Base-by-base conservation (phyloP, 2,888 invertebrate genomes). In the Andrena camellia region DNA sequence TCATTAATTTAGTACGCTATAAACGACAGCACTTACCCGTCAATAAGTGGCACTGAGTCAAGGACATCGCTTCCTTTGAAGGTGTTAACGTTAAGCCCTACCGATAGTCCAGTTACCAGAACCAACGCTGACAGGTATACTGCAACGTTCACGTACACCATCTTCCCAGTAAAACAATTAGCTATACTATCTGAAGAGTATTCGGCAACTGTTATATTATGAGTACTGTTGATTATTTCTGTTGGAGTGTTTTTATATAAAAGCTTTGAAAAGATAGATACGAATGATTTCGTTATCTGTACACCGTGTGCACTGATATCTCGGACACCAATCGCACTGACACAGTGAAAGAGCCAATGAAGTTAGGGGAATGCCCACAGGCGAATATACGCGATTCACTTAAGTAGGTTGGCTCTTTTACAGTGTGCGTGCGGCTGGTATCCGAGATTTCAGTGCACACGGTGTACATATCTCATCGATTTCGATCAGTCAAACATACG, bases 41-140 rank as follows among this genome's bases (percentile, higher is more conserved):
- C 94, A 35, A 94, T 91, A 42, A 94, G 87, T 7, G 94, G 94
- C 7, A 88, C 89, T 31, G 89, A 86, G 68, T 90, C 89, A 2
- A 94, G 89, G 5, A 91, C 93, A 54, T 92, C 90, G 42, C 94
- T 91, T 52, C 94, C 94, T 71, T 91, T 91, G 23, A 87, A 88
- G 20, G 60, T 74, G 33, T 52, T 66, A 8, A 59, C 23, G n/a
- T 76, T 89, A 1, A 90, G 50, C n/a, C 88, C 92, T 23, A 88
- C 62, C 2, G 91, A 87, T 20, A 93, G 84, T 13, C 88, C 90
- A 48, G 90, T 69, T 4, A 88, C 48, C 4, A 89, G 13, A 10
- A 84, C 62, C 7, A 89, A 57, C 7, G 85, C 54, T 2, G 86
- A 85, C 13, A 88, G 23, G 26, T 77, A 85, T 7, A 74, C 69